Base-by-base conservation (phyloP, 2,888 invertebrate species). In the Aproaerema taeniolella region DNA sequence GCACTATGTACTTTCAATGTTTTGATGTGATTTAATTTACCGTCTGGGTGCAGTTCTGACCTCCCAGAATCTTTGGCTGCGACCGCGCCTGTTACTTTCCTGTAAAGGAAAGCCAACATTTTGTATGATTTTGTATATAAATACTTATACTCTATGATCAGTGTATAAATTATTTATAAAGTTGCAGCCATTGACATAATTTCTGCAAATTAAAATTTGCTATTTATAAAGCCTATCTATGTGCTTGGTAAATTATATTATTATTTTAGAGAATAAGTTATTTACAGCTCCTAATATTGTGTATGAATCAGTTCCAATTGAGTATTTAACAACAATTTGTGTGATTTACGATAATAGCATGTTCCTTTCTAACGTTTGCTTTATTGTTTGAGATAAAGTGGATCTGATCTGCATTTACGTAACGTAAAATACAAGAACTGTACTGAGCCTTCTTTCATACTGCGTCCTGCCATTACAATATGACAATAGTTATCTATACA, bases 401-500 rank as follows among this genome's bases (percentile, higher is more conserved):
- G n/a, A n/a, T n/a, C n/a, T n/a, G n/a, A n/a, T n/a, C n/a, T n/a
- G n/a, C n/a, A n/a, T n/a, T 34, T 29, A 37, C 16, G 31, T 15
- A 42, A 44, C 48, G 49, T 50, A 15, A 17, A 16, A 26, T 12
- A 3, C 3, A 2, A 10, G 13, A 11, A 13, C 11, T 3, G 11
- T 3, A 4, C 30, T 30, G 5, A 30, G 14, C 4, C 10, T 5
- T 8, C 12, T 12, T 6, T 13, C 30, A 3, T 6, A 30, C 3
- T 12, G n/a, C 10, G 2, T 28, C 28, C 9, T 28, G 3, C 30
- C 12, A 7, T 30, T 37, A 42, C 42, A 43, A 46, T 54, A 61
- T 58, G 54, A 62, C 63, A 67, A 64, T 62, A 67, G 60, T 53
- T 12, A n/a, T 5, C 47, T 43, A 45, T 45, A 50, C 54, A 39